Conservation (phyloP, 2,888 invertebrate genomes). For the Drosophila mercatorum region DNA sequence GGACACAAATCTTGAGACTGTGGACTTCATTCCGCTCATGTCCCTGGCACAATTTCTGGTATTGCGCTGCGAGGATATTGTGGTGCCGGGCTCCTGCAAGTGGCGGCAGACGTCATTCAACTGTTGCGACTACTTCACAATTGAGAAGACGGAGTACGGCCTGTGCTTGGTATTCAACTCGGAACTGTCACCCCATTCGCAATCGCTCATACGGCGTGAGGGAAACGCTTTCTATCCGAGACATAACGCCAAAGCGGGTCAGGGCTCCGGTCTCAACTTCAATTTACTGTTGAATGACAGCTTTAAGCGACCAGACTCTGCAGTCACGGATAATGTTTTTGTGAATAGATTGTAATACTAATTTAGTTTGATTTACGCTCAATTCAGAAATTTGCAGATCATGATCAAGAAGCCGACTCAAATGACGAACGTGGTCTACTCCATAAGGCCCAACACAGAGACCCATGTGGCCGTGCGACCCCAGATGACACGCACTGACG, state of each 20-base stretch:
- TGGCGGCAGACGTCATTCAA: conserved; percentile 83
- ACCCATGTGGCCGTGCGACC: conserved; percentile 79
- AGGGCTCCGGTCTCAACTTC: conserved; percentile 70
- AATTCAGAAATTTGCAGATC: conserved; percentile 49
- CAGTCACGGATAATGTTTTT: conserved; percentile 61
- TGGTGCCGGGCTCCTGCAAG: conserved; percentile 79
- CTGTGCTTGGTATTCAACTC: conserved; percentile 85
- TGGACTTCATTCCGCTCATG: conserved; percentile 75
- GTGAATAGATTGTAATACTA: conserved; percentile 46
- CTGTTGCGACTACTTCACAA: conserved; percentile 84
- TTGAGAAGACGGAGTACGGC: conserved; percentile 85
- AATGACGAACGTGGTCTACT: conserved; percentile 65
- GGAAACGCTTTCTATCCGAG: conserved; percentile 69
- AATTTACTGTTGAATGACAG: conserved; percentile 53
- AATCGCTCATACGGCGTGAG: conserved; percentile 33
- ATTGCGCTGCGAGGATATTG: conserved; percentile 83
- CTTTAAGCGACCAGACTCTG: conserved; percentile 54
- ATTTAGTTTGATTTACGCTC: not conserved
- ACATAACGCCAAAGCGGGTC: conserved; percentile 78
- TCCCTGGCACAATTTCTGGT: conserved; percentile 64
- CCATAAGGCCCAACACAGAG: conserved; percentile 75
- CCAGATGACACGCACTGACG: conserved; percentile 76
- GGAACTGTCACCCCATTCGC: conserved; percentile 56
- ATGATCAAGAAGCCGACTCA: conserved; percentile 77
- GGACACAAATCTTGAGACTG: conserved; percentile 75